These are phyloP conservation scores for Portevinia maculata DNA, from an alignment of 2,888 invertebrate species.

Conservation along the genomic window DNA sequence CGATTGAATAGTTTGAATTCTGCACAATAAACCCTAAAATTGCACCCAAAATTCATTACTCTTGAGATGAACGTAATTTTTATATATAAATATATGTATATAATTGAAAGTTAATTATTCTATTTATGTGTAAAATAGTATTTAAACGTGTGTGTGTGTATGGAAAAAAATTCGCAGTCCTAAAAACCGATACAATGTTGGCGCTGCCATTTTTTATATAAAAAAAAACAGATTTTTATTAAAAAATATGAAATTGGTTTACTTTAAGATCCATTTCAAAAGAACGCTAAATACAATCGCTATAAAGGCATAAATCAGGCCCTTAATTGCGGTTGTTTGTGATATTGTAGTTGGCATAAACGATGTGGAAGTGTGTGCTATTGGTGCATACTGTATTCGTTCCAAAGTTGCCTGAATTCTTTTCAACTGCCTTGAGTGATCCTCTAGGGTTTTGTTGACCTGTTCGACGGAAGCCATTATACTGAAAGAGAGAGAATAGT, in stretches of 20 bases:
- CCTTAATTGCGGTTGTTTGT: conserved; percentile 78
- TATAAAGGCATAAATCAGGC: conserved; percentile 78
- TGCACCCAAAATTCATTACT: neutral
- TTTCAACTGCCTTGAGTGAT: conserved; percentile 83
- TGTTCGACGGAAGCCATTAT: conserved; percentile 83
- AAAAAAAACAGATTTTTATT: neutral
- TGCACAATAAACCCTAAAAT: conserved; percentile 1
- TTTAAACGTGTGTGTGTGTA: neutral
- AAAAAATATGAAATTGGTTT: conserved; percentile 51
- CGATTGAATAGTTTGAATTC: conserved; percentile 21
- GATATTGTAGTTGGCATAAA: conserved; percentile 76
- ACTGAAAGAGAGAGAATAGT: conserved; percentile 76
- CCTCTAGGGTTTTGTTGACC: conserved; percentile 84
- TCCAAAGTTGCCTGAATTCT: conserved; percentile 79
- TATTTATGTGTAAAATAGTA: conserved; percentile 19
- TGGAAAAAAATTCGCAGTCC: neutral
- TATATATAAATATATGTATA: no score
- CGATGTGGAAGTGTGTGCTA: conserved; percentile 18
- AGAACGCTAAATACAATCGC: conserved; percentile 78
- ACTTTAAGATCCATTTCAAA: conserved; percentile 80
- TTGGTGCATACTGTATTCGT: conserved; percentile 79
- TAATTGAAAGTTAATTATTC: neutral
- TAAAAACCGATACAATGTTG: conserved; percentile 28
- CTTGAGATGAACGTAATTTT: conserved; percentile 7
- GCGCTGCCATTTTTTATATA: conserved; percentile 9